Conservation (phyloP, 2,113 vertebrate species). For the Myodes glareolus region DNA sequence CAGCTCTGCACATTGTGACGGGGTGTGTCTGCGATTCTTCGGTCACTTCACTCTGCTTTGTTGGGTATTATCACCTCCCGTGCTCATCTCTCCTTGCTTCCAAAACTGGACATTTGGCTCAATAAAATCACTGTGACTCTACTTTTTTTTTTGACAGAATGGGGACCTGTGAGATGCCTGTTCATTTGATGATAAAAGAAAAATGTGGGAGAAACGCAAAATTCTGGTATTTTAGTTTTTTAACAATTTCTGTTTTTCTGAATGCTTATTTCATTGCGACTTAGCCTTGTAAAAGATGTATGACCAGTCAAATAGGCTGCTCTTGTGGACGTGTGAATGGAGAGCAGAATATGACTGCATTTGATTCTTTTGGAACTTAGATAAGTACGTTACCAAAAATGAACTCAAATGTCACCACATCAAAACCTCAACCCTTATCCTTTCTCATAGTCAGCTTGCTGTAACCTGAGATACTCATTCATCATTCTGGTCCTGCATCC, state of each 20-base stretch:
- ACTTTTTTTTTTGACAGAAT: neutral
- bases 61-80: neutral
- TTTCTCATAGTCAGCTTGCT: neutral
- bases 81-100: neutral
- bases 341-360: accelerated
- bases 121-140: neutral
- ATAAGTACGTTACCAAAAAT: neutral
- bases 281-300: neutral
- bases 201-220: neutral
- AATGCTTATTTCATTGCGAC: neutral
- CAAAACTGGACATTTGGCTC: neutral
- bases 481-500: neutral
- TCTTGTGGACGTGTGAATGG: neutral
- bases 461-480: neutral
- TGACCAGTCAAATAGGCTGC: neutral
- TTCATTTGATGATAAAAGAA: neutral
- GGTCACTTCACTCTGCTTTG: accelerated
- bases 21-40: neutral
- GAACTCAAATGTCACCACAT: neutral
- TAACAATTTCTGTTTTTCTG: neutral
- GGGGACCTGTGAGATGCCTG: neutral
- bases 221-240: neutral
- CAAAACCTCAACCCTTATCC: neutral
- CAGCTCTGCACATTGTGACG: too few species aligned
- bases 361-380: neutral